These are phyloP conservation scores for Clitarchus hookeri DNA, from an alignment of 2,888 invertebrate species.

Conservation along the genomic window DNA sequence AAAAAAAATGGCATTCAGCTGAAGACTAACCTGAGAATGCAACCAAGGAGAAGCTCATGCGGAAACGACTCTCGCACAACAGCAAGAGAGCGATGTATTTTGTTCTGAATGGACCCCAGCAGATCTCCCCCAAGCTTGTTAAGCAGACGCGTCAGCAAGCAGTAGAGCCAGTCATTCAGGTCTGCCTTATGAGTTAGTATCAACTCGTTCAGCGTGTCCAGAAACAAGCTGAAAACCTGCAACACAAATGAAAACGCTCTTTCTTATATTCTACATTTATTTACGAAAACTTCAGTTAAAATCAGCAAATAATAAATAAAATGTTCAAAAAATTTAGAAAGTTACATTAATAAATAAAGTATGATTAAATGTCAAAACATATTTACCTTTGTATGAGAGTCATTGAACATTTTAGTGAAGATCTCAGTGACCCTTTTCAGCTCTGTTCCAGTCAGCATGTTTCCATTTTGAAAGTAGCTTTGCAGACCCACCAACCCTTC, in stretches of 20 bases:
- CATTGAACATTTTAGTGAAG: conserved; percentile 96
- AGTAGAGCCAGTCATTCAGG: conserved; percentile 91
- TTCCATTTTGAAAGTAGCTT: conserved; percentile 72
- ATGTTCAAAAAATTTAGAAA: not conserved
- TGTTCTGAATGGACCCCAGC: conserved; percentile 87
- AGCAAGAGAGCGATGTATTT: conserved; percentile 80
- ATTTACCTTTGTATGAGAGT: conserved; percentile 81
- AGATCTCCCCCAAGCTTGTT: conserved; percentile 91
- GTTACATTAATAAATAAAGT: no score
- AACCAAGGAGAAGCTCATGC: conserved; percentile 12
- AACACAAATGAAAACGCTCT: conserved; percentile 23
- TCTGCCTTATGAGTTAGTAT: conserved; percentile 85
- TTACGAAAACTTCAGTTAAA: no score
- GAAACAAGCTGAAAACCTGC: conserved; percentile 84
- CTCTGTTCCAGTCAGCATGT: conserved; percentile 69
- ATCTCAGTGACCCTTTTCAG: conserved; percentile 87
- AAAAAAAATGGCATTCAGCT: no score
- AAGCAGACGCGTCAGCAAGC: conserved; percentile 83
- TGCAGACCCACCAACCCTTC: conserved; percentile 87
- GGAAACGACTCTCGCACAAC: conserved; percentile 22
- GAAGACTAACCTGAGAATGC: conserved; percentile 20
- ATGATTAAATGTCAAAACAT: no score
- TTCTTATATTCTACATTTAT: not conserved
- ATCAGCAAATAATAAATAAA: not conserved
- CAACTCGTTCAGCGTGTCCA: conserved; percentile 91